phyloP scores from a whole-genome alignment of 1,140 invertebrate genomes.

The Macrostomum lignano region DNA sequence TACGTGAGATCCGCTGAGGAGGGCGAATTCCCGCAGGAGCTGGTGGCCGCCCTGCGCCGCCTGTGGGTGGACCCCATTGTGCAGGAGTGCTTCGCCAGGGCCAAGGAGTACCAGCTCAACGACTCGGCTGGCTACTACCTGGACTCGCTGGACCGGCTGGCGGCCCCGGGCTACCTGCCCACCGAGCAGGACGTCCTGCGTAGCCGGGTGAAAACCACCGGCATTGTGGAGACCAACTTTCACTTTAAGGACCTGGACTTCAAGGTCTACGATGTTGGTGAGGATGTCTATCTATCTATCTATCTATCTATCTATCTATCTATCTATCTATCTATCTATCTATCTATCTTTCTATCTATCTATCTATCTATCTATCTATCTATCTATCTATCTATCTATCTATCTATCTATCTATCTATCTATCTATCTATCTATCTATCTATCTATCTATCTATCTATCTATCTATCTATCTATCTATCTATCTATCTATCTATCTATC shows the following conservation, averaged over 20 bases:
- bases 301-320: too few species aligned
- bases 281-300: too few species aligned
- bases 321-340: too few species aligned
- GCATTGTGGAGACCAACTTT: slow-evolving; percentile 73
- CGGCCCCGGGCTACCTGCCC: slow-evolving; percentile 48
- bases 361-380: too few species aligned
- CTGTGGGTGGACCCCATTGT: slow-evolving; percentile 65
- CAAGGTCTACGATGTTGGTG: slow-evolving; percentile 29
- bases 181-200: slow-evolving; percentile 68
- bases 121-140: slow-evolving; percentile 34
- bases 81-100: slow-evolving; percentile 47
- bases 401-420: too few species aligned
- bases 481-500: too few species aligned
- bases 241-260: slow-evolving; percentile 66
- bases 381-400: too few species aligned
- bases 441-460: too few species aligned
- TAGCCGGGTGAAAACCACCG: slow-evolving; percentile 72
- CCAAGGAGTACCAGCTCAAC: slow-evolving; percentile 69
- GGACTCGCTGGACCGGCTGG: slow-evolving; percentile 49
- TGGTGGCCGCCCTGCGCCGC: slow-evolving; percentile 59
- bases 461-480: too few species aligned
- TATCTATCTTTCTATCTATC: too few species aligned
- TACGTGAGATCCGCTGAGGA: slow-evolving; percentile 43
- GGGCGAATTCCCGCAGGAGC: slow-evolving; percentile 34
- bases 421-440: too few species aligned